Base-by-base conservation (phyloP, 2,113 vertebrate genomes). In the Pungitius pungitius region DNA sequence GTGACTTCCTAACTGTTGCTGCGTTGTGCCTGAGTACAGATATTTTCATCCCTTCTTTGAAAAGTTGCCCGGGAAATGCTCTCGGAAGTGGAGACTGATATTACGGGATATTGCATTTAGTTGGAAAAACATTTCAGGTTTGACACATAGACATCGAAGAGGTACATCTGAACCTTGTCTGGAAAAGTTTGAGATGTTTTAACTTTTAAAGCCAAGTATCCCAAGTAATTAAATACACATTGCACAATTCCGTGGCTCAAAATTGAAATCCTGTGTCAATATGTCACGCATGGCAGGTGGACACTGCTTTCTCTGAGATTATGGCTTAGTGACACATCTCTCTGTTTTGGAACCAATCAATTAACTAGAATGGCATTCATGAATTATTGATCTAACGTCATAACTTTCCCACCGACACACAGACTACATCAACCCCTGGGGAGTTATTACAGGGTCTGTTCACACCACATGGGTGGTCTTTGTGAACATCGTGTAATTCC, bases 81-180 rank as follows among this genome's bases (percentile, higher is more conserved):
- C 7, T 11, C 37, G n/a, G 54, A 54, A 37, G 18, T 54, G 59
- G 37, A 55, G 30, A 52, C 26, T 67, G 55, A 75, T 65, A 75
- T 65, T 61, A 40, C 56, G 20, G 42, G 13, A 49, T 66, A 27
- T 57, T 64, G 27, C 59, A 73, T 62, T 62, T 62, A 33, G 47
- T 22, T 4, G 58, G 45, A n/a, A 30, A 52, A 52, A 52, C 35
- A 40, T 57, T 71, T 61, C 45, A 47, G 8, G 11, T 45, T 62
- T 69, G 57, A 26, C 45, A 20, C 43, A 39, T 15, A n/a, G 14
- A 11, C n/a, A 20, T 24, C 39, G 24, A 55, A 43, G 8, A 56
- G n/a, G 52, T 15, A 37, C 40, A 56, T 22, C 11, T 54, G 13
- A 18, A 30, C 10, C 47, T 27, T 51, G 2, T 12, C 12, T 33